Evolutionary conservation across 2,888 invertebrate genomes (phyloP), one percentile per base, ranked within the genome.

Genomic region (Pandemis cinnamomeana): DNA sequence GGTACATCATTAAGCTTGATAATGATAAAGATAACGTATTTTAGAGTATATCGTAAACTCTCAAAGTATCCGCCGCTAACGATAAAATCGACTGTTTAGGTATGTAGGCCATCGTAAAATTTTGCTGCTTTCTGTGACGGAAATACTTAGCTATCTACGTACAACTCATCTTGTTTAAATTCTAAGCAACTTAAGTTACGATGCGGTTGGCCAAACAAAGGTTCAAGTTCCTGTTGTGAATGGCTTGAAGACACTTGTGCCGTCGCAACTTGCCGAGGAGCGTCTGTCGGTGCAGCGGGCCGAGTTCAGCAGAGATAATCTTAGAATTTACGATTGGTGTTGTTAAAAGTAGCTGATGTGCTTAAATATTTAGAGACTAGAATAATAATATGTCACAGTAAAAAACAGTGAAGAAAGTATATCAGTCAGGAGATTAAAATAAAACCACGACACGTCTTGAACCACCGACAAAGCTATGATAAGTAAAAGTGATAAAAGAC

Each of bases 171-270:
- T 42, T 5, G 67, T 67, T 51, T 13, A 41, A 66, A 66, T 36
- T 66, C 66, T 44, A n/a, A 60, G 60, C 66, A 66, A 70, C 62
- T 58, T 27, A 62, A 62, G 67, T 62, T 63, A 69, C 41, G 64
- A 58, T 41, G 72, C 20, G 62, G 55, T 64, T 73, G n/a, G 60
- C 41, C 10, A 51, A 42, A 73, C 72, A 73, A 73, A 69, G 46
- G 64, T 41, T 60, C 13, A 60, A 69, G 72, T 58, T 60, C 27
- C 48, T 63, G 58, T 66, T 60, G 71, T 48, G 62, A 69, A 66
- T 55, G 58, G 72, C 68, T 68, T 48, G 48, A 20, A 63, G 67
- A 61, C 46, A 68, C 55, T 68, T 48, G n/a, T 55, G 72, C 55
- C 58, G 48, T n/a, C 71, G 60, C 66, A 60, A 71, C 46, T 69